Evolutionary conservation across 1,140 invertebrate genomes (phyloP).

Genomic region (Carposina sasakii): DNA sequence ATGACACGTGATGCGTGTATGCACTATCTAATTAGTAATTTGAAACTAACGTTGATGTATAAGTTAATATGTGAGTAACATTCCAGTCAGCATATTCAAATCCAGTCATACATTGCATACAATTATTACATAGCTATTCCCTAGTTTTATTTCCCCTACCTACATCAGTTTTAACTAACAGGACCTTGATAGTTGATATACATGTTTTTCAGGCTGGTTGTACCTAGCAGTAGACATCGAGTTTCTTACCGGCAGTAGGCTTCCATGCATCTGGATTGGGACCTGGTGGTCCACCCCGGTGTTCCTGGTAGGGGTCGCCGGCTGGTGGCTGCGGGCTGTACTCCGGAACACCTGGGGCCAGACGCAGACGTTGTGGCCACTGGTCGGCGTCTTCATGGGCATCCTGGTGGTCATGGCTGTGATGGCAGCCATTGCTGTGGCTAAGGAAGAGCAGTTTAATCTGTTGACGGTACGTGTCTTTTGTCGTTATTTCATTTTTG

Average conservation of each 20-base stretch:
- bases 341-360: constrained; percentile 37
- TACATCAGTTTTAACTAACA: too few relatives aligned
- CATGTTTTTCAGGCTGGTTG: constrained; percentile 45
- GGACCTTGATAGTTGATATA: too few relatives aligned
- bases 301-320: constrained; percentile 43
- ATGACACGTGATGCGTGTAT: too few relatives aligned
- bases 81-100: too few relatives aligned
- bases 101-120: too few relatives aligned
- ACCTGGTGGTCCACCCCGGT: constrained; percentile 47
- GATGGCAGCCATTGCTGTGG: constrained; percentile 52
- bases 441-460: constrained; percentile 64
- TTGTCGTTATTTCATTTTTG: too few relatives aligned
- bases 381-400: constrained; percentile 42
- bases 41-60: too few relatives aligned
- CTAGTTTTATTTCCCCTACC: too few relatives aligned
- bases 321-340: constrained; percentile 52
- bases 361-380: constrained; percentile 42
- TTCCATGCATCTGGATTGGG: constrained; percentile 45
- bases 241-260: constrained; percentile 51
- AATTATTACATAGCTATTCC: too few relatives aligned
- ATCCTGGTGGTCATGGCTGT: constrained; percentile 51
- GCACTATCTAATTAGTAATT: too few relatives aligned
- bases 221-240: constrained; percentile 53
- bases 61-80: too few relatives aligned
- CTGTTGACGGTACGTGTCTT: constrained; percentile 51